Evolutionary conservation across 2,888 invertebrate species (phyloP), one percentile per base, ranked within the genome.

Genomic region (Acleris laterana): DNA sequence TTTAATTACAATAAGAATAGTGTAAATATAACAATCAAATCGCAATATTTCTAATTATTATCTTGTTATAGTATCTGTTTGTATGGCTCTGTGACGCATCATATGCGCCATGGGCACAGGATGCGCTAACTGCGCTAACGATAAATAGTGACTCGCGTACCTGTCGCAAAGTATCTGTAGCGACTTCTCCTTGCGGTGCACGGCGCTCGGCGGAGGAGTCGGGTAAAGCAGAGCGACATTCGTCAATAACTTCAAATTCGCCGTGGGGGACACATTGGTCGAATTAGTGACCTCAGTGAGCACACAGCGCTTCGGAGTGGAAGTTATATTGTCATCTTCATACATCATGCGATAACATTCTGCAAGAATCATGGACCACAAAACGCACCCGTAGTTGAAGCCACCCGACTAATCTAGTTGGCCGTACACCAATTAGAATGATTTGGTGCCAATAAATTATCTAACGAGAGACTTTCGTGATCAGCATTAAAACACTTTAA

Each of bases 201-300:
- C 84, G 32, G 92, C 83, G 72, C 90, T 93, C 53, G 93, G 89
- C 57, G 94, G 91, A 71, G 93, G 93, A 77, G 93, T 93, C 72
- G 93, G 93, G 75, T 93, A 93, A 70, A 90, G 93, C 79, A 91
- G 84, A 13, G 95, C 95, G 62, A 95, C 94, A 86, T 94, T 95
- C 7, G 95, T 95, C 69, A 95, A 85, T 73, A 95, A 85, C 85
- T 95, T 95, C 56, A 95, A 89, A 85, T 95, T 95, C 71, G 95
- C 95, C 64, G 94, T 95, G 22, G 95, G 95, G 20, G 95, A 95
- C 19, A 95, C 92, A 74, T 93, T 87, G 38, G 89, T 82, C 16
- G 93, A 88, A 78, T 94, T 94, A 50, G 94, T 94, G 60, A 94
- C 90, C 84, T 94, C 94, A 62, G 93, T 90, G 61, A 94, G 88